Evolutionary conservation across 2,888 invertebrate species (phyloP).

Genomic region (Melipona beecheii): DNA sequence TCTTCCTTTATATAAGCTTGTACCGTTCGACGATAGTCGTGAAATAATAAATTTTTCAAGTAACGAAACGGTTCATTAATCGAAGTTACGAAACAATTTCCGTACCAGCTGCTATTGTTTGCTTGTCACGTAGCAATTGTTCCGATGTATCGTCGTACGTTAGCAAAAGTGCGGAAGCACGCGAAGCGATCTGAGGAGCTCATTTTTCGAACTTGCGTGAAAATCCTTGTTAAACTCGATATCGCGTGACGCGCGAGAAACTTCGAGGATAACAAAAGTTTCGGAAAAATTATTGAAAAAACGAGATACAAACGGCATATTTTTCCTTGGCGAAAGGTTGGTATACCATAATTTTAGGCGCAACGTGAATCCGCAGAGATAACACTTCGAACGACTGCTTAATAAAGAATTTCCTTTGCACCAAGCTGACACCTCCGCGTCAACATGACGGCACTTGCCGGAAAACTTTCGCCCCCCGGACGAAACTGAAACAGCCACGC

Average conservation of each 20-base stretch:
- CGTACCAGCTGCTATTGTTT: background rate
- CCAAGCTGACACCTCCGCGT: background rate
- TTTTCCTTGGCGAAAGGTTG: no score
- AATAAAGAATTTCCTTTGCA: slow-evolving; percentile 30
- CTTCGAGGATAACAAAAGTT: background rate
- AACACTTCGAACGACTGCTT: slow-evolving; percentile 24
- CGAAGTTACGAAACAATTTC: background rate
- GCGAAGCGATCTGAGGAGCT: slow-evolving; percentile 5
- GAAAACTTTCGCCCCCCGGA: slow-evolving; percentile 19
- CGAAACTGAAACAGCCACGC: background rate
- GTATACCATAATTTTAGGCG: no score
- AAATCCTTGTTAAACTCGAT: slow-evolving; percentile 49
- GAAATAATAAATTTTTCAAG: background rate
- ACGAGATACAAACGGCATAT: background rate
- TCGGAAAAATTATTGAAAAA: background rate
- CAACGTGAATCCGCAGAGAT: background rate
- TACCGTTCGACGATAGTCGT: background rate
- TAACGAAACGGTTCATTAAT: background rate
- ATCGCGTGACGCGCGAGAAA: slow-evolving; percentile 57
- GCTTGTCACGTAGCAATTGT: background rate
- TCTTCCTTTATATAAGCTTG: background rate
- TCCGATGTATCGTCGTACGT: slow-evolving; percentile 11
- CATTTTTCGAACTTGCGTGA: slow-evolving; percentile 29
- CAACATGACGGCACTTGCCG: slow-evolving; percentile 1
- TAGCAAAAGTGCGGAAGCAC: slow-evolving; percentile 9